Conservation (phyloP, 2,888 invertebrate genomes). For the Tinea trinotella region DNA sequence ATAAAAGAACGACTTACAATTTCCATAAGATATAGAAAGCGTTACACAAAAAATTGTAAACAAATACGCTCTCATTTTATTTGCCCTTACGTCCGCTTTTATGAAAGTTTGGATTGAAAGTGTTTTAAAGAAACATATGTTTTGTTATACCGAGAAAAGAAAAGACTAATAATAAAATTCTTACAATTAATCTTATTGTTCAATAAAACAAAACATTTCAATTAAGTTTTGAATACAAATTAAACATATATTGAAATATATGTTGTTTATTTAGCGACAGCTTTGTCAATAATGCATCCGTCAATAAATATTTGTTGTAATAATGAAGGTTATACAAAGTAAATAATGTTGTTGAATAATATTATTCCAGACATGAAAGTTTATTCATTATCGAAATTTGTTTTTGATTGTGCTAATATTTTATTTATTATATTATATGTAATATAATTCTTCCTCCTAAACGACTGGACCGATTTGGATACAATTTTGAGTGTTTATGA, state of each 20-base stretch:
- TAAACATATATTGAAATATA: neutral
- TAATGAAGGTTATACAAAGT: too few relatives aligned
- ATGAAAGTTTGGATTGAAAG: neutral
- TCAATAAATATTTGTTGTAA: too few relatives aligned
- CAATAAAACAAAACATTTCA: neutral
- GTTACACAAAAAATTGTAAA: neutral
- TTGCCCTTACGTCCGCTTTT: neutral
- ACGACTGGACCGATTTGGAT: too few relatives aligned
- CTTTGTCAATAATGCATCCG: constrained; percentile 1
- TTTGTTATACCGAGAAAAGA: too few relatives aligned
- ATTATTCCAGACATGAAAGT: too few relatives aligned
- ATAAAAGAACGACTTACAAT: neutral
- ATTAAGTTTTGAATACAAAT: neutral
- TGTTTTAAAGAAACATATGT: neutral
- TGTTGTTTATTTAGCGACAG: neutral
- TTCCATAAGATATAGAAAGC: neutral
- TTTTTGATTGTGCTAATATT: too few relatives aligned
- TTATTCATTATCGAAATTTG: too few relatives aligned
- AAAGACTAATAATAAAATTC: too few relatives aligned
- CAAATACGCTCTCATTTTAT: neutral
- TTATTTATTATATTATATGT: too few relatives aligned
- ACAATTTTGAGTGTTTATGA: too few relatives aligned
- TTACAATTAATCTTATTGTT: neutral
- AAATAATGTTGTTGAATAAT: too few relatives aligned
- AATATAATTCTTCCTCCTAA: too few relatives aligned